Conservation (phyloP, 2,888 invertebrate species). For the Sipha maydis region DNA sequence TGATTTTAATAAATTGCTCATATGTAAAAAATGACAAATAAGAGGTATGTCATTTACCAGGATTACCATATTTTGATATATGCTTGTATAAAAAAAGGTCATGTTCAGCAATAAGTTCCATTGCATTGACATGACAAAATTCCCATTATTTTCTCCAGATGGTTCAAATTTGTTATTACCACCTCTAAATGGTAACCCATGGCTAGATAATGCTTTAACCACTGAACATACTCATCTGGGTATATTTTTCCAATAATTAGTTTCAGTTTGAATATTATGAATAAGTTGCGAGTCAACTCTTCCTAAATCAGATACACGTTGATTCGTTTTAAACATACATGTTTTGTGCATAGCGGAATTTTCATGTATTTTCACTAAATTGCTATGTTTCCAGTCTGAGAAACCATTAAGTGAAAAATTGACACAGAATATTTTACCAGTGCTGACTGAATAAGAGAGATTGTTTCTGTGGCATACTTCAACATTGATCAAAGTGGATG, state of each 20-base stretch:
- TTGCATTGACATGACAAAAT: slow-evolving; percentile 20
- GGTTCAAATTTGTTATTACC: neutral
- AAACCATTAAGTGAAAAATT: slow-evolving; percentile 33
- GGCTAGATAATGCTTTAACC: neutral
- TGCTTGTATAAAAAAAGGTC: no score
- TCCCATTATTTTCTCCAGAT: slow-evolving; percentile 6
- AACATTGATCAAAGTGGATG: neutral
- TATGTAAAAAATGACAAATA: slow-evolving; percentile 23
- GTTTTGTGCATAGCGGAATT: neutral
- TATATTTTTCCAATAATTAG: neutral
- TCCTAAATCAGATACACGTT: slow-evolving; percentile 1
- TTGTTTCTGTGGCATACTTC: slow-evolving; percentile 19
- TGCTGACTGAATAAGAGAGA: slow-evolving; percentile 20
- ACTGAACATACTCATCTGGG: neutral
- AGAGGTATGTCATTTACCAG: no score
- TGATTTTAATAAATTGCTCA: slow-evolving; percentile 13
- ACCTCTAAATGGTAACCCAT: neutral
- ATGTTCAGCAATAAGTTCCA: slow-evolving; percentile 25
- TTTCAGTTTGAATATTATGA: neutral
- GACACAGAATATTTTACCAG: slow-evolving; percentile 5
- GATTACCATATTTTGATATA: slow-evolving; percentile 20
- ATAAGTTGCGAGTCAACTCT: neutral
- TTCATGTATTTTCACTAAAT: neutral
- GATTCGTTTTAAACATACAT: neutral
- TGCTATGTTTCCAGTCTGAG: slow-evolving; percentile 37